Base-by-base conservation (phyloP, 2,888 invertebrate species). In the Acanthopleura granulata region DNA sequence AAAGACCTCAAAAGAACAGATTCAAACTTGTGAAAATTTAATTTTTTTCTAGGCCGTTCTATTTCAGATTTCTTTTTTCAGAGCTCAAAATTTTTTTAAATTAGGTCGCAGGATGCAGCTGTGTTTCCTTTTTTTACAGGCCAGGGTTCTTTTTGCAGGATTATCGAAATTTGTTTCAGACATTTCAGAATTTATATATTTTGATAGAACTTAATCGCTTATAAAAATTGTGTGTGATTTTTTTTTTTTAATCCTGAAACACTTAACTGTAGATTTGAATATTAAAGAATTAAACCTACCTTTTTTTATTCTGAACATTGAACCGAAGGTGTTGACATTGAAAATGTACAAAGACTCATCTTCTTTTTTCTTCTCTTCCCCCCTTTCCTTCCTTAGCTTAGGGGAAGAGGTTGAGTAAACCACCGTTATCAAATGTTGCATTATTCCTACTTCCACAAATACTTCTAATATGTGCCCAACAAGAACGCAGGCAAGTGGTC, bases 301-400 rank as follows among this genome's bases (percentile, higher is more conserved):
- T 40, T 40, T 40, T n/a, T n/a, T 40, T 40, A 40, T 40, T 6
- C 40, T 40, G 40, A 40, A 40, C 40, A 40, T 40, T 40, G 40
- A 40, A 40, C 3, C 40, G 40, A 57, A 1, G 57, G 57, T 57
- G 57, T 57, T 57, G 57, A 57, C 57, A 57, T 57, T 66, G 66
- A 66, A 14, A 22, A 27, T 74, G 57, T 50, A 71, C 71, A 74
- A 30, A 49, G 51, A 75, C 75, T 75, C 72, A 79, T 83, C 83
- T 83, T 85, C 87, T 84, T 89, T 89, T 89, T 89, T 87, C 88
- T 82, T 85, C 89, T 90, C 89, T 89, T 89, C 90, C 90, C 91
- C 90, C 87, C 88, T 90, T 90, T 91, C 83, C 87, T 87, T 90
- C 90, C 87, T 88, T 90, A 91, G 91, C 91, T 85, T 90, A 91